Conservation (phyloP, 2,797 vertebrate species). For the Atherinosoma microstoma region DNA sequence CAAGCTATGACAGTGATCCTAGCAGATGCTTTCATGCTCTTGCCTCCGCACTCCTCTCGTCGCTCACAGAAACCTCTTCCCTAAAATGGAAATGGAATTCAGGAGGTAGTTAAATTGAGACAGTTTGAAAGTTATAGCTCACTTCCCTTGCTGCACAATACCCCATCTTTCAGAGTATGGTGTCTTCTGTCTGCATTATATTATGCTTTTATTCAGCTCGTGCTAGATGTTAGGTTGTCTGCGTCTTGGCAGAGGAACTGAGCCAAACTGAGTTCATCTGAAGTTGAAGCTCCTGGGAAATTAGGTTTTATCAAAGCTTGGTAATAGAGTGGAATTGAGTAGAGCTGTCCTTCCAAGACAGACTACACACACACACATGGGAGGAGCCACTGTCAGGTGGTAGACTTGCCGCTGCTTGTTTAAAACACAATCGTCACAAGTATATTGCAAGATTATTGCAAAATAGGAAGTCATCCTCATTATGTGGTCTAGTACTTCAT, state of each 20-base stretch:
- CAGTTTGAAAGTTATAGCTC: conserved; percentile 64
- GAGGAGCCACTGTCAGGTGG: conserved; percentile 50
- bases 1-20: conserved; percentile 55
- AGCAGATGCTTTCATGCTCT: conserved; percentile 51
- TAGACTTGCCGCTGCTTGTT: conserved; percentile 7
- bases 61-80: conserved; percentile 60
- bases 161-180: conserved; percentile 45
- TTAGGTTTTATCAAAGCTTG: conserved; percentile 75
- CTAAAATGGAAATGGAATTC: conserved; percentile 78
- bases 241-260: conserved; percentile 57
- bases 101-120: conserved; percentile 64
- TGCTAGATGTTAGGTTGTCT: conserved; percentile 59
- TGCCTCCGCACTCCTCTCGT: conserved; percentile 60
- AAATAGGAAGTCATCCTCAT: conserved; percentile 11
- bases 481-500: conserved; percentile 7
- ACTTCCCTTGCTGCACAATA: conserved; percentile 48
- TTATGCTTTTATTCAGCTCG: conserved; percentile 44
- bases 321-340: conserved; percentile 66
- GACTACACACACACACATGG: conserved; percentile 13
- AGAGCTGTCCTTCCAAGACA: conserved; percentile 53
- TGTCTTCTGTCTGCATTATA: conserved; percentile 42
- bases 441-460: conserved; percentile 41
- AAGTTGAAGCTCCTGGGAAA: conserved; percentile 75
- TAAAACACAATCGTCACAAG: conserved; percentile 58
- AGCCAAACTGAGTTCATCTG: conserved; percentile 63